phyloP scores from a whole-genome alignment of 2,797 vertebrate genomes.

The Melanotaenia pygmaea region DNA sequence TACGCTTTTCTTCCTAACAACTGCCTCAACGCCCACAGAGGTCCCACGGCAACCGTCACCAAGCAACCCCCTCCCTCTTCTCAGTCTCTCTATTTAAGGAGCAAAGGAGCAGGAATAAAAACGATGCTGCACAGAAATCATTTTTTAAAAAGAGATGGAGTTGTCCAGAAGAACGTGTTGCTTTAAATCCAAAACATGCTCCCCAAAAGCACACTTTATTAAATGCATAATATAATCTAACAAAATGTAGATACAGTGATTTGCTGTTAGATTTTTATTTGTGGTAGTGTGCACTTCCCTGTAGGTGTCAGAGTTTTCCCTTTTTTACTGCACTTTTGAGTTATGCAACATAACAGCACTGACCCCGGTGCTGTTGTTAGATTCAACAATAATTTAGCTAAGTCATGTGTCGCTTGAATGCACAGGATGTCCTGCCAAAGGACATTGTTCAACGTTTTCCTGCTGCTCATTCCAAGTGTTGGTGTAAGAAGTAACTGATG shows the following conservation, averaged over 20 bases:
- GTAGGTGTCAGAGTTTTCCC: conserved; percentile 58
- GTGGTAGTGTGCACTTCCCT: conserved; percentile 35
- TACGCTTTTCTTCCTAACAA: conserved; percentile 79
- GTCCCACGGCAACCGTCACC: conserved; percentile 82
- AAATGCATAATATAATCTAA: no score
- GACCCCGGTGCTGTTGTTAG: conserved; percentile 32
- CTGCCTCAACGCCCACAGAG: conserved; percentile 78
- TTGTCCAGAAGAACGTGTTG: conserved; percentile 33
- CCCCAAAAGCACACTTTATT: no score
- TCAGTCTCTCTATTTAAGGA: conserved; percentile 79
- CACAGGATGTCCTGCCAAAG: conserved; percentile 68
- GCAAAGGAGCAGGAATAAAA: conserved; percentile 71
- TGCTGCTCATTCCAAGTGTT: neutral
- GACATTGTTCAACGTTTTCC: conserved; percentile 40
- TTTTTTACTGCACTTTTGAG: conserved; percentile 17
- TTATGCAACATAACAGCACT: conserved; percentile 50
- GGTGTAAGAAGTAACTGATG: neutral
- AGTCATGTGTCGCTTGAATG: conserved; percentile 46
- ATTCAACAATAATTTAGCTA: conserved; percentile 44
- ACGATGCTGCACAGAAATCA: conserved; percentile 48
- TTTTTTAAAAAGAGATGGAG: conserved; percentile 22
- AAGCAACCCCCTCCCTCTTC: conserved; percentile 79
- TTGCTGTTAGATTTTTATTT: conserved; percentile 8
- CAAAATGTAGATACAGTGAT: neutral
- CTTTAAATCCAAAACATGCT: conserved; percentile 12